Percentiles rank a stretch among this genome's conserved stretches.
Conservation (phyloP, 2,113 vertebrate species). For the Lethenteron reissneri region DNA sequence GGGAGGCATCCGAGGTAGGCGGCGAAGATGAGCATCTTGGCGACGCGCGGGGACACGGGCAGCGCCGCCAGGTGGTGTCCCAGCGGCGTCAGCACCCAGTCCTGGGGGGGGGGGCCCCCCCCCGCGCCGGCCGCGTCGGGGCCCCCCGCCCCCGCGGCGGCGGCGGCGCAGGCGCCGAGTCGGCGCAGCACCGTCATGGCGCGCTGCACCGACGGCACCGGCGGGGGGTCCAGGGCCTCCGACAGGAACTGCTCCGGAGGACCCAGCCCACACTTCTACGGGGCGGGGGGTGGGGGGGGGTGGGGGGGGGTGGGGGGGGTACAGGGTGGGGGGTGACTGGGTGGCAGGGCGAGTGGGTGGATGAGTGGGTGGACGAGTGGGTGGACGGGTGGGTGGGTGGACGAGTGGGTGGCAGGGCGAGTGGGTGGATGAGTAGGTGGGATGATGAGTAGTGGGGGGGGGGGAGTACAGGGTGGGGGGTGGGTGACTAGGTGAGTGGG, state of each 20-base stretch:
- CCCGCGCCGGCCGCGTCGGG: too few relatives aligned
- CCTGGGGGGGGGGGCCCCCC: neutral
- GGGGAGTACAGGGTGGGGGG: too few relatives aligned
- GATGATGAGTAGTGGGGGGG: neutral
- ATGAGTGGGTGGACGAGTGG: too few relatives aligned
- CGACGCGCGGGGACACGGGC: conserved; percentile 89
- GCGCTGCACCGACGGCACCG: conserved; percentile 70
- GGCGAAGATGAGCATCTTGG: conserved; percentile 95
- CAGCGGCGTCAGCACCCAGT: conserved; percentile 41
- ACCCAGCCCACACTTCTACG: conserved; percentile 73
- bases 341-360: too few relatives aligned
- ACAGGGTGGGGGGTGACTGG: too few relatives aligned
- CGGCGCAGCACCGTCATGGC: conserved; percentile 61
- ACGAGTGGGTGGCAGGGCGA: too few relatives aligned
- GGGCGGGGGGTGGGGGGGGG: neutral
- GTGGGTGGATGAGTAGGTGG: too few relatives aligned
- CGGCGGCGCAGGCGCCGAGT: conserved; percentile 50
- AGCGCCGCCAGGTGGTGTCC: conserved; percentile 75
- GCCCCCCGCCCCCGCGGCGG: too few relatives aligned
- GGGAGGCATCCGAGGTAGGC: conserved; percentile 85
- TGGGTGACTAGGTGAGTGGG: too few relatives aligned
- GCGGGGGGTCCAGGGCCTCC: conserved; percentile 58
- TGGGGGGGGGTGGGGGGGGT: too few relatives aligned
- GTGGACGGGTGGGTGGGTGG: too few relatives aligned
- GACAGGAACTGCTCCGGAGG: conserved; percentile 76